Conservation (phyloP, 2,113 vertebrate genomes). For the Pluvianellus socialis region DNA sequence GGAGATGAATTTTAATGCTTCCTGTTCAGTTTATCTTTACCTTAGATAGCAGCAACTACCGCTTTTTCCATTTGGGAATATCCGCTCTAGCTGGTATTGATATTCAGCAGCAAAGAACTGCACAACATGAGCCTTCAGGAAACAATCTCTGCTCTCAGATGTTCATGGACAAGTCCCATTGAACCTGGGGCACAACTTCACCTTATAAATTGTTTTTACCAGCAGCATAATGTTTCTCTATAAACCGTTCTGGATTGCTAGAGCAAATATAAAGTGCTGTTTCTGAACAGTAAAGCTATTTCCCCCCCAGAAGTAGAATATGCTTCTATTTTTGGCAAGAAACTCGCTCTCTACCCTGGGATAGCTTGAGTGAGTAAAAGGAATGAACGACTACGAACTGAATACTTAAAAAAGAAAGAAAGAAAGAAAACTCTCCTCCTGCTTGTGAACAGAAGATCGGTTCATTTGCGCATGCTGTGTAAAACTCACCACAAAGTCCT, state of each 20-base stretch:
- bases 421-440: constrained; percentile 39
- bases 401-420: constrained; percentile 12
- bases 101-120: neutral
- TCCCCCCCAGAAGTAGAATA: neutral
- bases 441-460: constrained; percentile 23
- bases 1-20: neutral
- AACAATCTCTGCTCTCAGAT: neutral
- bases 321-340: constrained; percentile 52
- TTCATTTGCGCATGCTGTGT: constrained; percentile 43
- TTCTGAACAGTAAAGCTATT: constrained; percentile 25
- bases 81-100: neutral
- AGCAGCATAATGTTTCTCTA: constrained; percentile 19
- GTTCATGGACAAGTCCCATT: neutral
- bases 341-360: neutral
- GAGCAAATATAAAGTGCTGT: neutral
- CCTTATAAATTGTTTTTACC: constrained; percentile 26
- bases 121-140: neutral
- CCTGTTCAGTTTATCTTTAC: neutral
- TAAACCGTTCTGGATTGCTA: neutral
- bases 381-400: constrained; percentile 26
- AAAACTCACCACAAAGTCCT: constrained; percentile 52
- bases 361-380: constrained; percentile 41
- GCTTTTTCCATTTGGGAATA: neutral
- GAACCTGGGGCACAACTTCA: neutral
- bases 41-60: neutral